A percentile compares a stretch with the other conserved stretches of the same genome.
phyloP scores from a whole-genome alignment of 2,113 vertebrate species.

The Amblyornis subalaris region DNA sequence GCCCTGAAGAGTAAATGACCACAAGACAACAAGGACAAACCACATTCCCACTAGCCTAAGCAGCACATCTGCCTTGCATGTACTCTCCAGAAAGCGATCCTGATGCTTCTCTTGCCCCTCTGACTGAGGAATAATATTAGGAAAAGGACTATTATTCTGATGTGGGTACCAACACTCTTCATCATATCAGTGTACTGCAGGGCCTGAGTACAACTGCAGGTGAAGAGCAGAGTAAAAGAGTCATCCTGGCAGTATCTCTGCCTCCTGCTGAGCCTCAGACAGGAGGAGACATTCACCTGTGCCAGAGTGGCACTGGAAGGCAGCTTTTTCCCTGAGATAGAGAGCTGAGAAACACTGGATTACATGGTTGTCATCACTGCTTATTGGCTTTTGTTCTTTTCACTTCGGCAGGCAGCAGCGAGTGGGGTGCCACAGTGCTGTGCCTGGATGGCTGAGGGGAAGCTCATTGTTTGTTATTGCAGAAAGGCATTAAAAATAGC shows the following conservation, averaged over 20 bases:
- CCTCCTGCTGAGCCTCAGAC: conserved; percentile 20
- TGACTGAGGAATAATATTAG: not conserved
- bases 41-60: not conserved
- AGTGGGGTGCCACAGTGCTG: not conserved
- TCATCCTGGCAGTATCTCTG: not conserved
- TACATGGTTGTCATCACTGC: conserved; percentile 37
- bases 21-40: not conserved
- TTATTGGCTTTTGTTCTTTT: conserved; percentile 45
- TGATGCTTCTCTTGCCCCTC: not conserved
- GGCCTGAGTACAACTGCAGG: not conserved
- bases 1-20: not conserved
- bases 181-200: not conserved
- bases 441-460: not conserved
- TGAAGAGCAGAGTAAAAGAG: not conserved
- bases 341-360: conserved; percentile 12
- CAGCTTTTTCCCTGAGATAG: conserved; percentile 33
- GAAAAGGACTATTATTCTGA: not conserved
- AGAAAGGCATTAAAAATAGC: not conserved
- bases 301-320: not conserved
- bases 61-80: not conserved
- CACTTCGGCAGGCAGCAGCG: not conserved
- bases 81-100: not conserved
- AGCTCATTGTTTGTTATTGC: not conserved
- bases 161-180: not conserved
- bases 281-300: not conserved